Base-by-base conservation (phyloP, 2,113 vertebrate species). In the Baryphthengus martii region DNA sequence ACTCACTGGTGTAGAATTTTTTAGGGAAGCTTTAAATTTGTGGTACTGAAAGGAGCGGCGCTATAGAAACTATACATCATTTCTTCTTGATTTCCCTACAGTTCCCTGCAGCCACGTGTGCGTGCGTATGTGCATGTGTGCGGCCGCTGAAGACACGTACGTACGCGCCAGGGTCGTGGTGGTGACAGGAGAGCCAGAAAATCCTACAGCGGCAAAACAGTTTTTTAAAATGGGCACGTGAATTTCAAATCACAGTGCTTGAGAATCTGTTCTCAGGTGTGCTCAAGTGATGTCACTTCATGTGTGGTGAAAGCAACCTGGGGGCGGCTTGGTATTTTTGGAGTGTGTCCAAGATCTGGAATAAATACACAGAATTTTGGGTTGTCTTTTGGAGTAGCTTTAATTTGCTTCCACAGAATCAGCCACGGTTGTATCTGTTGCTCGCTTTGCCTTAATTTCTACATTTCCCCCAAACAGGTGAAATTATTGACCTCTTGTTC, bases 31-130 rank as follows among this genome's bases (percentile, higher is more conserved):
- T 88, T 77, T 21, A 13, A 7, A 11, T 65, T 29, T 72, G 52
- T 10, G 25, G 6, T 19, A 26, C 33, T 76, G 10, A n/a, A 20
- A 56, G 39, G 59, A 52, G n/a, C 9, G 10, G 37, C 3, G 0
- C 23, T n/a, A 9, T 21, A 53, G 45, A 35, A 47, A 17, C 37
- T 19, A 2, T 7, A 7, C 1, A 0, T 35, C 10, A 44, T 81
- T 76, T 58, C 25, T 65, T 58, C 44, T 10, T 10, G 0, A 17
- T 50, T 77, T 8, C 0, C n/a, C n/a, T n/a, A n/a, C n/a, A n/a
- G n/a, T n/a, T n/a, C n/a, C n/a, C n/a, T n/a, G n/a, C n/a, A n/a
- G n/a, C n/a, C n/a, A n/a, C n/a, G n/a, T n/a, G n/a, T 18, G 3
- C 17, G 15, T 4, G 25, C 6, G 10, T n/a, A n/a, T n/a, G n/a